phyloP scores from a whole-genome alignment of 2,888 invertebrate genomes.

The Pterostichus madidus region DNA sequence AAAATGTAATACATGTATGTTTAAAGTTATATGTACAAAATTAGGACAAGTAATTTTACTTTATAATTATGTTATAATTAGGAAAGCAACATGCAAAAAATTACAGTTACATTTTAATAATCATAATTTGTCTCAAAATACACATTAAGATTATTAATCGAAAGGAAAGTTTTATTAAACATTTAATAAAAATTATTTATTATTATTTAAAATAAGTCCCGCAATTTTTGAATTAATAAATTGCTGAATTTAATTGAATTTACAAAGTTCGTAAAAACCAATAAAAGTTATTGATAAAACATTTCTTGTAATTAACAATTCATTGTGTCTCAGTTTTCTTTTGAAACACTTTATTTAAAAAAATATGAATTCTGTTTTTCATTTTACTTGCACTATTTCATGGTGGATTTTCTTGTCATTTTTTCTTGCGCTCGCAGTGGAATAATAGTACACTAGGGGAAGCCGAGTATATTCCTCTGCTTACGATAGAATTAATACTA shows the following conservation, averaged over 20 bases:
- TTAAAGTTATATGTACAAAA: slow-evolving; percentile 60
- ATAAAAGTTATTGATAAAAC: slow-evolving; percentile 7
- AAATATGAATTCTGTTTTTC: slow-evolving; percentile 34
- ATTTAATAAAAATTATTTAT: background rate
- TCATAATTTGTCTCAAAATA: background rate
- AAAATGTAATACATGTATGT: slow-evolving; percentile 59
- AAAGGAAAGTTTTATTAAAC: slow-evolving; percentile 4
- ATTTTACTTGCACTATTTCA: slow-evolving; percentile 28
- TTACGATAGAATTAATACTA: slow-evolving; percentile 29
- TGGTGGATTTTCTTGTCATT: slow-evolving; percentile 30
- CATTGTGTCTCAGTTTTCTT: background rate
- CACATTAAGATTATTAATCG: background rate
- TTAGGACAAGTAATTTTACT: slow-evolving; percentile 49
- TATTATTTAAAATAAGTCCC: too few relatives aligned
- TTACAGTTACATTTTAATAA: background rate
- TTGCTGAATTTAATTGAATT: too few relatives aligned
- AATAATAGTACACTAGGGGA: slow-evolving; percentile 14
- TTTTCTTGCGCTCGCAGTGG: background rate
- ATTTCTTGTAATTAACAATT: background rate
- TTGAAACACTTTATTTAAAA: slow-evolving; percentile 14
- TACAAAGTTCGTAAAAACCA: background rate
- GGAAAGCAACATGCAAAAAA: slow-evolving; percentile 51
- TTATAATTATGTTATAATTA: slow-evolving; percentile 9
- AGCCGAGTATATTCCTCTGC: slow-evolving; percentile 21
- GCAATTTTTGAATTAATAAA: too few relatives aligned